Percentiles rank a stretch among this genome's conserved stretches.
Conservation (phyloP, 2,797 vertebrate genomes). For the Pangasius djambal region DNA sequence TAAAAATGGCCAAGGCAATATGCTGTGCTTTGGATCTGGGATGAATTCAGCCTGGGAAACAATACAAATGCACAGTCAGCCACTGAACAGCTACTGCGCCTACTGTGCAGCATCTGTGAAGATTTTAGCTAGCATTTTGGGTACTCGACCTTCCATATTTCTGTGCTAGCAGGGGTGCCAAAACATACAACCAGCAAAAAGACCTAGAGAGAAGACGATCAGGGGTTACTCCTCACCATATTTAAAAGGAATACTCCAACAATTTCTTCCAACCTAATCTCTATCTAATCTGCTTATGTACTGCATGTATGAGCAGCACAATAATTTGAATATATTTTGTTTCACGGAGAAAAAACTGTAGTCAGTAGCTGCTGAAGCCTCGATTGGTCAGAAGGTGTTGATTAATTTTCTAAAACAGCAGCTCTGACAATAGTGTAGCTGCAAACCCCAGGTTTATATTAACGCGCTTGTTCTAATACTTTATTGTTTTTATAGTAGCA, state of each 20-base stretch:
- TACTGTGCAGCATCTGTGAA: conserved; percentile 12
- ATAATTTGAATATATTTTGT: background rate
- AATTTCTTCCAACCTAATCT: background rate
- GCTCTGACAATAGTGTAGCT: background rate
- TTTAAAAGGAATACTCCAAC: background rate
- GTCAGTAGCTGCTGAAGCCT: background rate
- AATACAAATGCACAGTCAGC: background rate
- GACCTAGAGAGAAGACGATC: background rate
- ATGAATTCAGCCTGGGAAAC: background rate
- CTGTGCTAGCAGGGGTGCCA: background rate
- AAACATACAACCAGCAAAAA: background rate
- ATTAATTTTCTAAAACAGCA: background rate
- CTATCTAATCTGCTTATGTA: background rate
- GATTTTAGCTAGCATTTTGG: background rate
- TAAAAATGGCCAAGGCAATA: conserved; percentile 4
- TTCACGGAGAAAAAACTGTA: background rate
- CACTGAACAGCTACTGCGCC: background rate
- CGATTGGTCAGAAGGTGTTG: background rate
- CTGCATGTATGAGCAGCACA: background rate
- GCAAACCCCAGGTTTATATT: background rate
- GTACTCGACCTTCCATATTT: background rate
- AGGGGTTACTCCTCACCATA: background rate
- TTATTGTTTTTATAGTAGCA: background rate
- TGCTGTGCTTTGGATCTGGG: background rate
- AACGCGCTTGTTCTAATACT: background rate